phyloP scores from a whole-genome alignment of 2,888 invertebrate genomes.

The Ischnura elegans region DNA sequence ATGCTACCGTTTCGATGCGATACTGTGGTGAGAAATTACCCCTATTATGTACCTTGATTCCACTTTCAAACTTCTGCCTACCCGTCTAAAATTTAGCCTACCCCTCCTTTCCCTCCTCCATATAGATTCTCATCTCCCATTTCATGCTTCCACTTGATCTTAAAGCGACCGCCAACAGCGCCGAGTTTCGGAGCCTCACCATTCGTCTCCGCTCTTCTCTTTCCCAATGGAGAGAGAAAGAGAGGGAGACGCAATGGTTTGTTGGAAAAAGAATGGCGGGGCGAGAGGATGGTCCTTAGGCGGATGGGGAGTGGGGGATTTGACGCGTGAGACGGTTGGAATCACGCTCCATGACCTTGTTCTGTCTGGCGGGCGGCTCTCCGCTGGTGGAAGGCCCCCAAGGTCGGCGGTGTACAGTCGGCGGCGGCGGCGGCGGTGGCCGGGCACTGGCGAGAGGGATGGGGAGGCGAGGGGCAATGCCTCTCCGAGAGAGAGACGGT shows the following conservation, averaged over 20 bases:
- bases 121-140: too few species aligned
- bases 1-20: too few species aligned
- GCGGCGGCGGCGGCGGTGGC: slow-evolving; percentile 19
- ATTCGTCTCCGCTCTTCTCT: too few species aligned
- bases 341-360: slow-evolving; percentile 56
- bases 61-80: too few species aligned
- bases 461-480: slow-evolving; percentile 34
- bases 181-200: too few species aligned
- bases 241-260: neutral
- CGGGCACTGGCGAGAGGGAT: neutral
- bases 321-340: neutral
- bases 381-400: slow-evolving; percentile 18
- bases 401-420: slow-evolving; percentile 43
- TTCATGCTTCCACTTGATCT: too few species aligned
- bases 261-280: neutral
- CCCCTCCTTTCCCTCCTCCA: too few species aligned
- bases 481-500: neutral
- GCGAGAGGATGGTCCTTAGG: neutral
- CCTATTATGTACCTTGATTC: too few species aligned
- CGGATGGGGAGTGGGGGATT: neutral
- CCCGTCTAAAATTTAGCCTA: too few species aligned
- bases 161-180: too few species aligned
- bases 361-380: slow-evolving; percentile 62
- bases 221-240: neutral
- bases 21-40: too few species aligned